Conservation (phyloP, 1,140 invertebrate genomes). For the Anastatus disparis region DNA sequence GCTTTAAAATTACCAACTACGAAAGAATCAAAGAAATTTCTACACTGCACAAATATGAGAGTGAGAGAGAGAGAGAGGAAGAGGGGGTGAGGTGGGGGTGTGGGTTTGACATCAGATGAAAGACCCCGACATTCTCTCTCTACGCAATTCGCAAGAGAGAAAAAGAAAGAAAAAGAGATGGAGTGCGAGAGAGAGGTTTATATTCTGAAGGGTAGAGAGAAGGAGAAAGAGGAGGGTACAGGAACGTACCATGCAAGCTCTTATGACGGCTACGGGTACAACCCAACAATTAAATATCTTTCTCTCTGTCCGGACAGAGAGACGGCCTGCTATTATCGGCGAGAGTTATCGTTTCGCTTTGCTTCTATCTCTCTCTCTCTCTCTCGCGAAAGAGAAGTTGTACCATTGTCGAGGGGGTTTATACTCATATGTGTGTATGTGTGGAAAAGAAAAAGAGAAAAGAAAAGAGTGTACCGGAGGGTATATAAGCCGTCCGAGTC, state of each 20-base stretch:
- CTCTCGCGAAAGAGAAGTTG: no score
- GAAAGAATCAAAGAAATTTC: conserved; percentile 15
- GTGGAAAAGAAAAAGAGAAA: background rate
- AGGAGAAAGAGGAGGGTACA: background rate
- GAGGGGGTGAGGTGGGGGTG: background rate
- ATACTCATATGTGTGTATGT: no score
- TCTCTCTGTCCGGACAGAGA: conserved; percentile 48
- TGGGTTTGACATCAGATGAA: conserved; percentile 24
- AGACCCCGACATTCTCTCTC: conserved; percentile 1
- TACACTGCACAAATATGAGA: no score
- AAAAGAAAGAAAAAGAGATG: no score
- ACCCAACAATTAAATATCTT: conserved; percentile 63
- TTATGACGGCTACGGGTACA: conserved; percentile 56
- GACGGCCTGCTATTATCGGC: conserved; percentile 61
- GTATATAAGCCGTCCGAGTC: conserved; percentile 23
- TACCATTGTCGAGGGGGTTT: no score
- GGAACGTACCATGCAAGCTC: conserved; percentile 36
- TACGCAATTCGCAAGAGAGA: background rate
- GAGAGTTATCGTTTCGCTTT: conserved; percentile 61
- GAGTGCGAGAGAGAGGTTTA: background rate
- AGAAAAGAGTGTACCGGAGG: conserved; percentile 21
- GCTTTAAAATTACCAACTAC: background rate
- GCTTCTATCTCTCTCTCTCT: no score
- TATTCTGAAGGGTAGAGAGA: background rate
- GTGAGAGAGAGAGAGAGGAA: no score